Evolutionary conservation across 2,113 vertebrate genomes (phyloP), one percentile per base, ranked within the genome.

Genomic region (Hippopotamus amphibius): DNA sequence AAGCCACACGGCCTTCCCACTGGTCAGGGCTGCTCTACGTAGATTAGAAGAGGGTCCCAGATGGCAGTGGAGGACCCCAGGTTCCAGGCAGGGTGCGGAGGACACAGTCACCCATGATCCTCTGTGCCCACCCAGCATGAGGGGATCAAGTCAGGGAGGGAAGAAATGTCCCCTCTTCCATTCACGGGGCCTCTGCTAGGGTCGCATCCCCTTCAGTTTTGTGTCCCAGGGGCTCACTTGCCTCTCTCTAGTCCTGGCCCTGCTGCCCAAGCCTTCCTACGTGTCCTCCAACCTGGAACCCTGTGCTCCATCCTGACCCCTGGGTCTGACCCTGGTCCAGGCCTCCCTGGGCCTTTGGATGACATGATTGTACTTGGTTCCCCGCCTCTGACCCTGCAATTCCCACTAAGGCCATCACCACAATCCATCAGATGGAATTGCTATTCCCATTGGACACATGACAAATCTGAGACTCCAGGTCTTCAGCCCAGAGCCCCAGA

Each of bases 221-320:
- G 24, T 41, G 10, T 5, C 19, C 10, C 3, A 0, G 0, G 0
- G 3, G 24, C 7, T 10, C 2, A 33, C 9, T n/a, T 3, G 12
- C 3, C 57, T 43, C n/a, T 7, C 0, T 41, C 21, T 50, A 24
- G 88, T 16, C 24, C 57, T 10, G 41, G 28, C 4, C 10, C 28
- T 4, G 12, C 15, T 37, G 30, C 1, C 46, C 12, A n/a, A 22
- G 5, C 16, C 16, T 74, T 19, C 15, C 11, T 11, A 1, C 33
- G 13, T 2, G 3, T 79, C 33, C n/a, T 50, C 10, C 21, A 8
- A 41, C 13, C 6, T 22, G 24, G n/a, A 28, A 6, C 7, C 12
- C 13, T 48, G 14, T 26, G 17, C 6, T 72, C 37, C 28, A 21
- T 13, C 26, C 21, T 55, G 3, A 43, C 5, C 4, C 7, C 9